phyloP scores from a whole-genome alignment of 2,797 vertebrate genomes.

The Limnodromus scolopaceus region DNA sequence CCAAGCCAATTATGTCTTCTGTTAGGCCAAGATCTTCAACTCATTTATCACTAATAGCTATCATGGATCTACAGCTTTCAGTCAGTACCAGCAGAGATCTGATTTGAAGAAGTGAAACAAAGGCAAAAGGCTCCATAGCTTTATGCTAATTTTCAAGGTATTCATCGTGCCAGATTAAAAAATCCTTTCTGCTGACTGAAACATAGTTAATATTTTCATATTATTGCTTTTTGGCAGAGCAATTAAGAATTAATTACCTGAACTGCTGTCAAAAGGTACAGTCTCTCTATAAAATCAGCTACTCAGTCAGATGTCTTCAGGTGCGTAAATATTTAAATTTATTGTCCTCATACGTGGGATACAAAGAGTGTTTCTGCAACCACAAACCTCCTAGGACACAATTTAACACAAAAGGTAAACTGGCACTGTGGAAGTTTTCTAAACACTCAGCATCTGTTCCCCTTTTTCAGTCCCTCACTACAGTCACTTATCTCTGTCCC shows the following conservation, averaged over 20 bases:
- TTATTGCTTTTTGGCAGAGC: neutral
- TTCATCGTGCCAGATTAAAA: neutral
- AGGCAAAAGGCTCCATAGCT: neutral
- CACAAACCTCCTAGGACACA: neutral
- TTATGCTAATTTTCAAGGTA: neutral
- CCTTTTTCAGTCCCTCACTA: neutral
- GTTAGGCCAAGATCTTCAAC: neutral
- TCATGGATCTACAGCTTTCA: neutral
- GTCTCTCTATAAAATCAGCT: neutral
- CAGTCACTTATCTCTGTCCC: neutral
- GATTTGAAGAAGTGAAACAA: neutral
- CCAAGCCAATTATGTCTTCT: neutral
- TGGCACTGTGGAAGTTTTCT: neutral
- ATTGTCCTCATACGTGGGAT: neutral
- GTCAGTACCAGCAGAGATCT: neutral
- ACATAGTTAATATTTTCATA: neutral
- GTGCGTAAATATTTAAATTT: neutral
- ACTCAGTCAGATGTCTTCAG: neutral
- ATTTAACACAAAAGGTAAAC: neutral
- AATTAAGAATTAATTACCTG: neutral
- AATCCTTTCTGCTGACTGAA: neutral
- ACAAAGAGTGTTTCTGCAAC: neutral
- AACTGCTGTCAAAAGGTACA: neutral
- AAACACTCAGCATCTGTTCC: neutral
- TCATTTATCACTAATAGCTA: neutral